Percentiles rank a stretch among this genome's conserved stretches.
Conservation (phyloP, 2,113 vertebrate species). For the Sarotherodon lohbergeri region DNA sequence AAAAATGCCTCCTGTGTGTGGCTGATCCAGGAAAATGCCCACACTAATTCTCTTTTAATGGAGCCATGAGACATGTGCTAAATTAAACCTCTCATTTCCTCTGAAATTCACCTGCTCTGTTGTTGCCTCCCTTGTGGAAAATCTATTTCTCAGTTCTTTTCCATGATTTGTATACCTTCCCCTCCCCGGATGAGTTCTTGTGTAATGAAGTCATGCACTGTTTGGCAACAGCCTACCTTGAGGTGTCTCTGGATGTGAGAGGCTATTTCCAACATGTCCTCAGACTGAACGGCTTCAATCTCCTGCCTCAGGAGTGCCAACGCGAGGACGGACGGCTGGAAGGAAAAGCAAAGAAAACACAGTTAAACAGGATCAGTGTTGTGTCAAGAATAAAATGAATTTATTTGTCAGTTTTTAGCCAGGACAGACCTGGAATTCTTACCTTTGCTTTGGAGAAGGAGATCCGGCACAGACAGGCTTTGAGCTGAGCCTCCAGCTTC, state of each 20-base stretch:
- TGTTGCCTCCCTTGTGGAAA: not conserved
- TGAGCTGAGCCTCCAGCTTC: constrained; percentile 94
- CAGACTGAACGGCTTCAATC: constrained; percentile 81
- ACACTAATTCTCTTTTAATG: not conserved
- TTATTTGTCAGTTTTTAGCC: not conserved
- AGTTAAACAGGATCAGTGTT: not conserved
- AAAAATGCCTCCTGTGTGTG: not conserved
- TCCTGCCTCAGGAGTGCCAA: constrained; percentile 90
- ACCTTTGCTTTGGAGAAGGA: constrained; percentile 98
- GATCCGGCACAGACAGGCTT: constrained; percentile 92
- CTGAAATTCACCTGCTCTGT: not conserved
- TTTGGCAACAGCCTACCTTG: constrained; percentile 40
- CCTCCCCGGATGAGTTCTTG: not conserved
- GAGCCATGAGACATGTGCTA: not conserved
- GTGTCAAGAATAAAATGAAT: not conserved
- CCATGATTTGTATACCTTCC: not conserved
- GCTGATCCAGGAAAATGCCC: not conserved
- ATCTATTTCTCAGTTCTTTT: not conserved
- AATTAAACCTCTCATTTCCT: not conserved
- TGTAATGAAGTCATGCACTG: not conserved
- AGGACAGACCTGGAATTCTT: constrained; percentile 28
- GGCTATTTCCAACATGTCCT: constrained; percentile 86
- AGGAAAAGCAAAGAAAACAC: not conserved
- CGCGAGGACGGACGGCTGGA: constrained; percentile 90
- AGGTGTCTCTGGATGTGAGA: constrained; percentile 84